Conservation (phyloP, 2,797 vertebrate genomes). For the Balearica regulorum region DNA sequence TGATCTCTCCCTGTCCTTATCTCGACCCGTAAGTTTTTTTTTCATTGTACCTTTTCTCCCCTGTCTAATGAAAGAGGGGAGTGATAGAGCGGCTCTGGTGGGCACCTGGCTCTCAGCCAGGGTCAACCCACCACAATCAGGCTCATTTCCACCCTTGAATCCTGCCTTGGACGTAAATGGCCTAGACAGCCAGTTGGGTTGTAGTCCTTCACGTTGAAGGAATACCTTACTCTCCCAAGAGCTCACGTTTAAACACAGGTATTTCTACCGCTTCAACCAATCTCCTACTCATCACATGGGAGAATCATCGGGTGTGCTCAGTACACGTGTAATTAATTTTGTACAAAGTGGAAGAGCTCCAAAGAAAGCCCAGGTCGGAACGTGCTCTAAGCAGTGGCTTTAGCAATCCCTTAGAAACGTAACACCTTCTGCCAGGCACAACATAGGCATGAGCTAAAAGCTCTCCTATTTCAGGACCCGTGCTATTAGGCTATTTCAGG, state of each 20-base stretch:
- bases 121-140: too few relatives aligned
- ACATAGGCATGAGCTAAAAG: neutral
- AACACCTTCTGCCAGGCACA: neutral
- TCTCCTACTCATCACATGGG: neutral
- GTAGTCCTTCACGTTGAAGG: neutral
- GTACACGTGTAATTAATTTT: constrained; percentile 28
- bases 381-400: neutral
- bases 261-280: neutral
- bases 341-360: constrained; percentile 24
- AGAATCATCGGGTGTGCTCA: neutral
- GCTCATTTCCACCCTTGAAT: neutral
- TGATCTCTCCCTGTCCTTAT: too few relatives aligned
- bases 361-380: neutral
- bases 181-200: neutral
- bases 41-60: too few relatives aligned
- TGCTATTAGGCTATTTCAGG: neutral
- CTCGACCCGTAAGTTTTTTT: too few relatives aligned
- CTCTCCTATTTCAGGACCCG: neutral
- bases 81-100: too few relatives aligned
- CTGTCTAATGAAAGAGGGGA: too few relatives aligned
- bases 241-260: neutral
- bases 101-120: too few relatives aligned
- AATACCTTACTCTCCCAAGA: neutral
- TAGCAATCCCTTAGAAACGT: constrained; percentile 8
- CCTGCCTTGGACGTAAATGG: neutral